phyloP scores from a whole-genome alignment of 2,888 invertebrate genomes.

The Agrotis exclamationis region DNA sequence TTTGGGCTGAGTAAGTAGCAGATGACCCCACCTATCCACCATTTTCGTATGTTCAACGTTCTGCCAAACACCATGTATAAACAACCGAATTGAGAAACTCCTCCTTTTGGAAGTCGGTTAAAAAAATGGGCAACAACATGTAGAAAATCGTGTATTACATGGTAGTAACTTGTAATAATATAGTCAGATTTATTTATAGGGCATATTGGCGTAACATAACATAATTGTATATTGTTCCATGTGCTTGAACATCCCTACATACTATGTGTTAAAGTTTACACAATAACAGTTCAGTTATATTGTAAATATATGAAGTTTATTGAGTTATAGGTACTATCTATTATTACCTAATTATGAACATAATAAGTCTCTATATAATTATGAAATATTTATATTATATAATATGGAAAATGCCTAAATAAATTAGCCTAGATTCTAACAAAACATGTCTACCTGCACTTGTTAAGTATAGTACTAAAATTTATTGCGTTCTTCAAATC shows the following conservation, averaged over 20 bases:
- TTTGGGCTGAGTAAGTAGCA: no score
- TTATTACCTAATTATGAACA: slow-evolving; percentile 26
- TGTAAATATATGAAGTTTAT: slow-evolving; percentile 19
- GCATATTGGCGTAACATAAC: slow-evolving; percentile 18
- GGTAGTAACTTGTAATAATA: background rate
- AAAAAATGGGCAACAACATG: slow-evolving; percentile 9
- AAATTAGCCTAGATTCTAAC: slow-evolving; percentile 30
- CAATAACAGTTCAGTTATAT: slow-evolving; percentile 23
- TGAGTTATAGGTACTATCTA: background rate
- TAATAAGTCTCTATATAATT: slow-evolving; percentile 30
- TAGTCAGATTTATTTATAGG: slow-evolving; percentile 13
- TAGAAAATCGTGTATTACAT: background rate
- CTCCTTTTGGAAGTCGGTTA: no score
- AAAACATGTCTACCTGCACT: slow-evolving; percentile 5
- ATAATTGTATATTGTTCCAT: slow-evolving; percentile 7
- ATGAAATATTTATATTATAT: slow-evolving; percentile 15
- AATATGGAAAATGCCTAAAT: slow-evolving; percentile 43
- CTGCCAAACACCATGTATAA: no score
- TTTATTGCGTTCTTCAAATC: slow-evolving; percentile 44
- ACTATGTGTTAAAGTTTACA: slow-evolving; percentile 1
- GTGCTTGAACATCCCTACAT: background rate
- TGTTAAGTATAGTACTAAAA: slow-evolving; percentile 4
- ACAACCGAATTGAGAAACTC: no score
- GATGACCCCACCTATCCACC: no score
- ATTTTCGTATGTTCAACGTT: no score